Evolutionary conservation across 2,888 invertebrate genomes (phyloP), one percentile per base, ranked within the genome.

Genomic region (Choreutis nemorana): DNA sequence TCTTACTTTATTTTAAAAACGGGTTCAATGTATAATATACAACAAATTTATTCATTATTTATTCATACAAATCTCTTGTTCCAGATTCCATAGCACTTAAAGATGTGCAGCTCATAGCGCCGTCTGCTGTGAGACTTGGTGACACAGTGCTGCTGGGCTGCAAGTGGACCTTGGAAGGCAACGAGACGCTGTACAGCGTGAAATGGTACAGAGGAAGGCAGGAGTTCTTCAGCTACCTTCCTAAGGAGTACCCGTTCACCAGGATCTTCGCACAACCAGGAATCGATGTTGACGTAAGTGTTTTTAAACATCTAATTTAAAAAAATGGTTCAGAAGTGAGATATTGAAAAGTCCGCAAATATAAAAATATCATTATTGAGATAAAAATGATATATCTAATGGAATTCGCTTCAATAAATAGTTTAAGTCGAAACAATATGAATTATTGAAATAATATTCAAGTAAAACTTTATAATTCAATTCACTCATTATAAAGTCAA

Each of bases 181-280:
- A 77, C 28, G 88, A 89, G 48, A 84, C 84, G 1, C 71, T 91
- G 10, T 91, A 90, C 68, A 87, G 89, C 37, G 87, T 91, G 36
- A 90, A 90, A 65, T 91, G 90, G 91, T 91, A 90, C 72, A 83
- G 88, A 42, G 88, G 89, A 1, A 49, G 81, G 29, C 81, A 86
- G 45, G 90, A 91, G 65, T 90, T 91, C 81, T 91, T 87, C 79
- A 84, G 90, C 53, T 90, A 83, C 53, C 81, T 90, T 43, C 90
- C 90, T 3, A 90, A 90, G 55, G 90, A 90, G 55, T 78, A 86
- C 45, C 90, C 90, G 1, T 86, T 86, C 41, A 87, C 87, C 8
- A 84, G 84, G 51, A 86, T 87, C 43, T 90, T 90, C 53, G 84
- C 86, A 1, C 81, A 86, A 40, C 84, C 86, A 9, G 87, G 86